phyloP scores from a whole-genome alignment of 2,888 invertebrate species.

The Pollenia amentaria region DNA sequence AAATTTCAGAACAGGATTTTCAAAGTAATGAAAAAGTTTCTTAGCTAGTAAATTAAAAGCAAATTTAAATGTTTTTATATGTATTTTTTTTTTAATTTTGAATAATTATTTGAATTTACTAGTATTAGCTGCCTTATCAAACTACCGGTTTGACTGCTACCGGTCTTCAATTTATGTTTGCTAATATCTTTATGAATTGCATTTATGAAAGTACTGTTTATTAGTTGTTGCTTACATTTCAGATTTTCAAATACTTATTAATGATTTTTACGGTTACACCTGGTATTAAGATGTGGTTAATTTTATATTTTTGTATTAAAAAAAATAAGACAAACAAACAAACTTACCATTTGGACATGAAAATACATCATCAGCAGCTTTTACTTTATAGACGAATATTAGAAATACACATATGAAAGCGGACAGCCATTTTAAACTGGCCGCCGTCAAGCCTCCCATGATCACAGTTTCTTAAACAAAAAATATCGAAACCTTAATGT shows the following conservation, averaged over 20 bases:
- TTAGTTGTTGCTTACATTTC: slow-evolving; percentile 14
- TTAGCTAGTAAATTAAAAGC: too few relatives aligned
- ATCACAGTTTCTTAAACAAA: slow-evolving; percentile 68
- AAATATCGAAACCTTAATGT: slow-evolving; percentile 34
- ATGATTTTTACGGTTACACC: slow-evolving; percentile 28
- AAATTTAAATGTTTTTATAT: too few relatives aligned
- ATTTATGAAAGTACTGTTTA: slow-evolving; percentile 49
- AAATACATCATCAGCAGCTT: slow-evolving; percentile 83
- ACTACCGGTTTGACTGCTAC: slow-evolving; percentile 1
- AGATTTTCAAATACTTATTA: slow-evolving; percentile 21
- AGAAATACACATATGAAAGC: slow-evolving; percentile 80
- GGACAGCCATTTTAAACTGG: slow-evolving; percentile 85
- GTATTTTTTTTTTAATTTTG: too few relatives aligned
- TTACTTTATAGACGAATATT: slow-evolving; percentile 73
- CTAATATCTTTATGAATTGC: slow-evolving; percentile 21
- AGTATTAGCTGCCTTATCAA: background rate
- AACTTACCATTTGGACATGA: slow-evolving; percentile 85
- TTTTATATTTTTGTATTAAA: slow-evolving; percentile 17
- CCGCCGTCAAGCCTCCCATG: slow-evolving; percentile 84
- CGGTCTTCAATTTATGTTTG: background rate
- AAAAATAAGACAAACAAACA: background rate
- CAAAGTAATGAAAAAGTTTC: too few relatives aligned
- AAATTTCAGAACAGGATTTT: too few relatives aligned
- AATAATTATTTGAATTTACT: too few relatives aligned
- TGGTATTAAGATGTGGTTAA: slow-evolving; percentile 29